These are phyloP conservation scores for Machaerirhynchus nigripectus DNA, from an alignment of 2,113 vertebrate genomes.

Conservation along the genomic window DNA sequence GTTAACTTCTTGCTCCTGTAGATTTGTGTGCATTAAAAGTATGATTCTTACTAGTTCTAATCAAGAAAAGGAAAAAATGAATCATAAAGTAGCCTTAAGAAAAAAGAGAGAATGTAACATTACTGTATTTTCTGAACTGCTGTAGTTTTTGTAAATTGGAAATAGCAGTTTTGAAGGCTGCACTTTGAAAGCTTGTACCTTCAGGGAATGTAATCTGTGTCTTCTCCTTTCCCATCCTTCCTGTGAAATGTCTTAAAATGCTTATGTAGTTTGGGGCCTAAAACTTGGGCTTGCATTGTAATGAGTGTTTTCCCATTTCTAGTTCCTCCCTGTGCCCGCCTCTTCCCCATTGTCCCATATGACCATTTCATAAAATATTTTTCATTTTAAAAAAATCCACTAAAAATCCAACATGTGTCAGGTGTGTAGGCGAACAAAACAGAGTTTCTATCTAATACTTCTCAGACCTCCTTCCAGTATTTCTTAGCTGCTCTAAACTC, in stretches of 20 bases:
- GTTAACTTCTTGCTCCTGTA: neutral
- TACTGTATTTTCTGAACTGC: neutral
- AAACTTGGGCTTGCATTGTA: neutral
- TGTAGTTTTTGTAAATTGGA: neutral
- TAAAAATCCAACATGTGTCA: neutral
- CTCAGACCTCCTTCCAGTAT: neutral
- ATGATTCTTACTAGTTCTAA: neutral
- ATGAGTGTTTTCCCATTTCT: neutral
- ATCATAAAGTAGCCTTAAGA: neutral
- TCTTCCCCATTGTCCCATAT: neutral
- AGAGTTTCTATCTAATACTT: neutral
- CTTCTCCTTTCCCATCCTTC: neutral
- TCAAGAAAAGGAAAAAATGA: neutral
- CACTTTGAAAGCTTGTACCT: neutral
- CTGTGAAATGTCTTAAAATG: neutral
- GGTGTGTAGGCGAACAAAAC: neutral
- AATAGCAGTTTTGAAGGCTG: neutral
- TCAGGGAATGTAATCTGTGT: neutral
- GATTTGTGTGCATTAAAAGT: neutral
- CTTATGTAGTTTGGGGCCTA: neutral
- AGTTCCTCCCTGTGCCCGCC: neutral
- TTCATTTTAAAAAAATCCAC: neutral
- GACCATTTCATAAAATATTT: neutral
- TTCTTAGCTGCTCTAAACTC: neutral
- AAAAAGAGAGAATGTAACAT: neutral